These are phyloP conservation scores for Stichodactyla helianthus DNA, from an alignment of 64 coral and sea anemone species.

Conservation along the genomic window DNA sequence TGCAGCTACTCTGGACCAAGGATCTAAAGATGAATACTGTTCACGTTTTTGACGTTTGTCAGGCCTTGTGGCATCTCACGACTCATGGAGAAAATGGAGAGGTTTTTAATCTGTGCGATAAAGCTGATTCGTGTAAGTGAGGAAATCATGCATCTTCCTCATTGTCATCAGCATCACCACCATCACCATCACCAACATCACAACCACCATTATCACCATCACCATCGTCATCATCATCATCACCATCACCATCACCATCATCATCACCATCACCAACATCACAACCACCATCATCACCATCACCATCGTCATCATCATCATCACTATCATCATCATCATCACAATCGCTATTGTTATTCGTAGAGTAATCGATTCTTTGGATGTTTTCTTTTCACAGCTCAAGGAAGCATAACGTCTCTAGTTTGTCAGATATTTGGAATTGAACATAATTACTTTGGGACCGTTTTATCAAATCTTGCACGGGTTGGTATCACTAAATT, in stretches of 20 bases:
- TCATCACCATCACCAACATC: neutral
- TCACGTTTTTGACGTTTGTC: slow-evolving; percentile 89
- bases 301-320: neutral
- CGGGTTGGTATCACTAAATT: slow-evolving; percentile 48
- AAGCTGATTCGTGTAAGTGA: slow-evolving; percentile 66
- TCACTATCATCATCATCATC: neutral
- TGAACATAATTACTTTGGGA: slow-evolving; percentile 86
- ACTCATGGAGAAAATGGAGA: slow-evolving; percentile 59
- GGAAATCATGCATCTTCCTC: neutral
- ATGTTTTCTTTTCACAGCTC: slow-evolving; percentile 58
- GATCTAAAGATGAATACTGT: slow-evolving; percentile 97
- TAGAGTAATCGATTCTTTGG: too few species aligned
- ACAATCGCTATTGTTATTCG: neutral
- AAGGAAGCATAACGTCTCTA: slow-evolving; percentile 80
- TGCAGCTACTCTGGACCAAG: slow-evolving; percentile 89
- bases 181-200: neutral
- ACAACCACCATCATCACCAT: neutral
- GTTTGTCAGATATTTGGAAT: slow-evolving; percentile 92
- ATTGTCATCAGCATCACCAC: too few species aligned
- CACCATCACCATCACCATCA: neutral
- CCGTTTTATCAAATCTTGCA: slow-evolving; percentile 84
- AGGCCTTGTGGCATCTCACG: slow-evolving; percentile 85
- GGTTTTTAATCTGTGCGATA: slow-evolving; percentile 85
- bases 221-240: neutral
- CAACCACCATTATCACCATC: neutral